A percentile compares a stretch with the other conserved stretches of the same genome.
These are phyloP conservation scores for Philereme transversata DNA, from an alignment of 2,888 invertebrate genomes.

Conservation along the genomic window DNA sequence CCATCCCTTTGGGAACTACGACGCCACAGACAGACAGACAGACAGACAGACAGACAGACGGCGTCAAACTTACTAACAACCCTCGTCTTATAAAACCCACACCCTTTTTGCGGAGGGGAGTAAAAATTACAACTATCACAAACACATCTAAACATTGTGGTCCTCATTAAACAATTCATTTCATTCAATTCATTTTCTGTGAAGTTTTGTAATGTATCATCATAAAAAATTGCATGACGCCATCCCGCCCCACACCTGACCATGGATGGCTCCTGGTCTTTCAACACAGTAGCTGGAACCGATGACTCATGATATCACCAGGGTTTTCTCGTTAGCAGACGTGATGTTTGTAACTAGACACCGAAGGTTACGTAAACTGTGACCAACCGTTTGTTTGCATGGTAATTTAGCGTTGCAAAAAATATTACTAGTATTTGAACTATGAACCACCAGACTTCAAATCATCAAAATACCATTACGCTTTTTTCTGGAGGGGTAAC, in stretches of 20 bases:
- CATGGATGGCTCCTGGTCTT: slow-evolving; percentile 11
- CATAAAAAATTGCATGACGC: not conserved
- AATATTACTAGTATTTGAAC: slow-evolving; percentile 1
- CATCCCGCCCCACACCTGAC: slow-evolving; percentile 4
- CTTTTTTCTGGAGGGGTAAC: too few relatives aligned
- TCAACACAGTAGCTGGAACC: slow-evolving; percentile 19
- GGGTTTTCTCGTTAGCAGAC: slow-evolving; percentile 31
- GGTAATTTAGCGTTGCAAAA: slow-evolving; percentile 9
- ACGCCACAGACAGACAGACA: too few relatives aligned
- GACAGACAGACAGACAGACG: too few relatives aligned
- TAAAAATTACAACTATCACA: too few relatives aligned
- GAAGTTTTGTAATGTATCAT: not conserved
- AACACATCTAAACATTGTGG: not conserved
- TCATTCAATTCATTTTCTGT: too few relatives aligned
- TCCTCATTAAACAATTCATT: not conserved
- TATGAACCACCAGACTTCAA: too few relatives aligned
- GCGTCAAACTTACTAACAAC: too few relatives aligned
- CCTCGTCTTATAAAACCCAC: too few relatives aligned
- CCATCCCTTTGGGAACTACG: too few relatives aligned
- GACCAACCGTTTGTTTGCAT: slow-evolving; percentile 18
- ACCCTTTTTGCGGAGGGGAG: too few relatives aligned
- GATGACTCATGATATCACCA: slow-evolving; percentile 22
- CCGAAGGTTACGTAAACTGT: slow-evolving; percentile 25
- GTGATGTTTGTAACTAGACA: slow-evolving; percentile 7
- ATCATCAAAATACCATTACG: too few relatives aligned